Conservation (phyloP, 2,113 vertebrate species). For the Channa maculata region DNA sequence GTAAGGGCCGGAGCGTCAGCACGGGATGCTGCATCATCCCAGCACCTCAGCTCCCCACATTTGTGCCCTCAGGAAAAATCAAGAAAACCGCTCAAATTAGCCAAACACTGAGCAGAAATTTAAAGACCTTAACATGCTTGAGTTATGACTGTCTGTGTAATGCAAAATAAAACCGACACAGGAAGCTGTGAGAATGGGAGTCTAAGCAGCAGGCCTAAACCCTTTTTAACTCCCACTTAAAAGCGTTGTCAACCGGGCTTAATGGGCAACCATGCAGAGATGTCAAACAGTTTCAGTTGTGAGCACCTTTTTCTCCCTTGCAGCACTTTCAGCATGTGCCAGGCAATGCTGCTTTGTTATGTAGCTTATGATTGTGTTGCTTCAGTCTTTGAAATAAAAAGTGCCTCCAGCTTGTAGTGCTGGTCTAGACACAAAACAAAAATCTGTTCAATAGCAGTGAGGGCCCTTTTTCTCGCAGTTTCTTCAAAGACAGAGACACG, state of each 20-base stretch:
- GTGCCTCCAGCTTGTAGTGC: slow-evolving; percentile 55
- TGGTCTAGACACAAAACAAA: slow-evolving; percentile 71
- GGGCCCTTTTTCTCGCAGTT: slow-evolving; percentile 20
- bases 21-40: too few species aligned
- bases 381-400: slow-evolving; percentile 73
- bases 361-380: slow-evolving; percentile 61
- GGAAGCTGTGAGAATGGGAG: not conserved
- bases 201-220: slow-evolving; percentile 2
- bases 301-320: slow-evolving; percentile 16
- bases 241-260: slow-evolving; percentile 36
- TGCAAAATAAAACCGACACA: not conserved
- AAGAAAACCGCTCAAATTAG: not conserved
- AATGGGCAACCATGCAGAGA: slow-evolving; percentile 34
- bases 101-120: not conserved
- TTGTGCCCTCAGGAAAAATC: not conserved
- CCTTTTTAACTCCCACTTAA: slow-evolving; percentile 12
- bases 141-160: not conserved
- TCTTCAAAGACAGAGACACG: slow-evolving; percentile 73
- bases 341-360: slow-evolving; percentile 45
- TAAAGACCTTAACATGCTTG: not conserved
- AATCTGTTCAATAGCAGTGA: slow-evolving; percentile 62
- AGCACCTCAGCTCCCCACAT: too few species aligned
- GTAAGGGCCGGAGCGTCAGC: too few species aligned
- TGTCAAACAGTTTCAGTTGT: slow-evolving; percentile 33
- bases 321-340: slow-evolving; percentile 34